A percentile compares a stretch with the other conserved stretches of the same genome.
Conservation (phyloP, 2,888 invertebrate species). For the Netelia melanura region DNA sequence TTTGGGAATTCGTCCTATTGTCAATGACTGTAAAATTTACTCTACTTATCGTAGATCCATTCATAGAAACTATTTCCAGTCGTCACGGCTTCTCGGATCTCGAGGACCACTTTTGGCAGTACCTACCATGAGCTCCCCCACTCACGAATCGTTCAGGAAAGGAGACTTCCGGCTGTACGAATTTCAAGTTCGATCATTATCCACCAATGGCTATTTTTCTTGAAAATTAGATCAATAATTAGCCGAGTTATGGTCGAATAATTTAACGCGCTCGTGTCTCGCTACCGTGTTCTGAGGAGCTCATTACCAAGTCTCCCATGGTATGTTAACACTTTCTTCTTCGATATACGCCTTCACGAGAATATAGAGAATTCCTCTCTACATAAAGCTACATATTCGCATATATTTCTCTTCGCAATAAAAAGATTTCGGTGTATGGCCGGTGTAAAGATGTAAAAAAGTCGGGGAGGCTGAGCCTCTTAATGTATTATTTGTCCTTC, state of each 20-base stretch:
- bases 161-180: conserved; percentile 14
- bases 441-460: no score
- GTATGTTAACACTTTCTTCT: conserved; percentile 57
- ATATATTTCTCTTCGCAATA: neutral
- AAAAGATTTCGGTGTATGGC: no score
- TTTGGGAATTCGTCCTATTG: neutral
- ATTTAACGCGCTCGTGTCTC: conserved; percentile 26
- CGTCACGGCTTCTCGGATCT: conserved; percentile 57
- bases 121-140: neutral
- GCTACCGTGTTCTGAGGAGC: neutral
- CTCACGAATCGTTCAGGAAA: neutral
- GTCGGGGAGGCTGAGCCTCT: no score
- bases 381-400: neutral
- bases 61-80: conserved; percentile 44
- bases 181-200: neutral
- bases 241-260: conserved; percentile 20
- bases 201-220: conserved; percentile 1
- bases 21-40: conserved; percentile 43
- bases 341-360: conserved; percentile 40
- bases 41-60: conserved; percentile 41
- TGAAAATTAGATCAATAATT: conserved; percentile 39
- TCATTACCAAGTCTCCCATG: conserved; percentile 21
- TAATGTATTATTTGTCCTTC: neutral
- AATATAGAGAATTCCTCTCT: conserved; percentile 39
- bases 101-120: conserved; percentile 49